Evolutionary conservation across 1,140 invertebrate species (phyloP), one percentile per base, ranked within the genome.

Genomic region (Trichoplusia ni): DNA sequence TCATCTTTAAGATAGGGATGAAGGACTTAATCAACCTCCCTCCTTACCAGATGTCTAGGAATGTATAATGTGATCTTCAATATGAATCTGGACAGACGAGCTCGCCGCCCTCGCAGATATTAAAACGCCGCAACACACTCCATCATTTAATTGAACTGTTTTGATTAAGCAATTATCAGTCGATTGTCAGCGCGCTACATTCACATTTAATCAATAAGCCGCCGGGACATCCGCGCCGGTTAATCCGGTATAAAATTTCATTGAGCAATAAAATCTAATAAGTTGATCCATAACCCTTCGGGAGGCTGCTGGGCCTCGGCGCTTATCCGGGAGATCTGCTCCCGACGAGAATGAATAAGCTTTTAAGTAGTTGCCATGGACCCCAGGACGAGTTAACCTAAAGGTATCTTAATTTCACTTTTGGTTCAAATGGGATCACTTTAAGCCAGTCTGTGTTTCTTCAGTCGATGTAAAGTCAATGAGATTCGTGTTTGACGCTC

Each of bases 121-220:
- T 19, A 21, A 42, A 23, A 8, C 19, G 11, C n/a, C n/a, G n/a
- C 0, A n/a, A 11, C 40, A 21, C 3, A 21, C 2, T 42, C 6
- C 19, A 40, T 40, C 9, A 42, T 42, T 19, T 11, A 42, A 42
- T n/a, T 42, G 9, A 42, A 42, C 14, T 19, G 38, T 42, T 42
- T 21, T 42, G 18, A 42, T 42, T n/a, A 21, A 42, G 13, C 38
- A 42, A 42, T 42, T 21, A 42, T 9, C 38, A 42, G 18, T 42
- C 5, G 38, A 42, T 42, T 42, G 38, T 42, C 1, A 42, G 11
- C 14, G 14, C 18, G 38, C 38, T 42, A n/a, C 37, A 18, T 1
- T 38, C 14, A 6, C 8, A 21, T 42, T 23, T 42, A 23, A 11
- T 42, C 18, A 42, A 21, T 42, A 42, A 42, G 23, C 2, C 29